These are phyloP conservation scores for Amphipyra berbera DNA, from an alignment of 2,888 invertebrate genomes.

Conservation along the genomic window DNA sequence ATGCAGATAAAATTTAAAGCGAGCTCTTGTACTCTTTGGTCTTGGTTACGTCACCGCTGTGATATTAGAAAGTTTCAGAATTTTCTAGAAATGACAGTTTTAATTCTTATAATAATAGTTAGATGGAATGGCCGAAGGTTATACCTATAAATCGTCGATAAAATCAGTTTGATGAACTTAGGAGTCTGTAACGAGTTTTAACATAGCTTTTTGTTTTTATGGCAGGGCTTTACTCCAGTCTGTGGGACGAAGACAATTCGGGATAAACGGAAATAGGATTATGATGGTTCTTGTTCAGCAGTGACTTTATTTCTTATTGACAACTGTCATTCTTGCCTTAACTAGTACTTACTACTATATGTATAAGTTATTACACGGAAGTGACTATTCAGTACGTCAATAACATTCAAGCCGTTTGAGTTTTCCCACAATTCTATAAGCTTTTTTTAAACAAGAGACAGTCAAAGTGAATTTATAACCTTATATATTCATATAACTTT, in stretches of 20 bases:
- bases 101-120: conserved; percentile 28
- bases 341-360: too few relatives aligned
- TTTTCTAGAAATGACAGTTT: conserved; percentile 28
- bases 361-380: too few relatives aligned
- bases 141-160: conserved; percentile 44
- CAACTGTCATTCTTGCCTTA: background rate
- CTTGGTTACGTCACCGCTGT: conserved; percentile 20
- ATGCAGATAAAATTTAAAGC: conserved; percentile 26
- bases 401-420: too few relatives aligned
- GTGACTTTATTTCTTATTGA: background rate
- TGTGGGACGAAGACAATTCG: conserved; percentile 9
- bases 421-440: too few relatives aligned
- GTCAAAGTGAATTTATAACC: too few relatives aligned
- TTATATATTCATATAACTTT: too few relatives aligned
- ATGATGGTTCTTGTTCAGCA: conserved; percentile 3
- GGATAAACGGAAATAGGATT: conserved; percentile 1
- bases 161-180: conserved; percentile 35
- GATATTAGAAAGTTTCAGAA: conserved; percentile 26
- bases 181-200: conserved; percentile 7
- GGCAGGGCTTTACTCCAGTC: background rate
- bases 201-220: conserved; percentile 38
- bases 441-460: too few relatives aligned
- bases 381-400: too few relatives aligned
- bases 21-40: conserved; percentile 7
- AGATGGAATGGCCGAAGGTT: conserved; percentile 16